A percentile compares a stretch with the other conserved stretches of the same genome.
These are phyloP conservation scores for Neolamprologus sp. DNA, from an alignment of 2,113 vertebrate genomes.

Conservation along the genomic window DNA sequence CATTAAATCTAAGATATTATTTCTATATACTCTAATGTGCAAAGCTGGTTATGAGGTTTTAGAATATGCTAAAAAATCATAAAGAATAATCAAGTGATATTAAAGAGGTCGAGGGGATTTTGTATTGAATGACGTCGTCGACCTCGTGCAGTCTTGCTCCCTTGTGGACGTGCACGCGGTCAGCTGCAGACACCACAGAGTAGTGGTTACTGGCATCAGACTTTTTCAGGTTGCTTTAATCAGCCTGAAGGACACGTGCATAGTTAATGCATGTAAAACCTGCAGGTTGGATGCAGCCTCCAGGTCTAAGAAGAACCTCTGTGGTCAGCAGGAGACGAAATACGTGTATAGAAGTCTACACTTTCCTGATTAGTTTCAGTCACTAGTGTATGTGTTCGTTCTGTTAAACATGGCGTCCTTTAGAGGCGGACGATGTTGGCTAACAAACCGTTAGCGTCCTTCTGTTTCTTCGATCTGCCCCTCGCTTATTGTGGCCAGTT, in stretches of 20 bases:
- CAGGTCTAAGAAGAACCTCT: neutral
- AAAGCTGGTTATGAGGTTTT: neutral
- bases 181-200: neutral
- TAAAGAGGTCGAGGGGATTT: neutral
- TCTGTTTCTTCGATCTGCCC: rapidly evolving
- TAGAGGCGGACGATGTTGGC: neutral
- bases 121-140: neutral
- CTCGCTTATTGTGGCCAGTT: neutral
- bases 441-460: neutral
- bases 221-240: neutral
- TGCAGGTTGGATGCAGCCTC: neutral
- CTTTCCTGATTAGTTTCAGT: neutral
- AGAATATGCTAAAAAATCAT: neutral
- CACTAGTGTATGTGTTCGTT: rapidly evolving
- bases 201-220: rapidly evolving
- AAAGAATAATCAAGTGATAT: neutral
- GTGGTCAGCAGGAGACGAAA: neutral
- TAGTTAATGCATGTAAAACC: neutral
- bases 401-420: neutral
- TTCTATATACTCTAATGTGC: neutral
- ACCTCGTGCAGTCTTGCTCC: neutral
- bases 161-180: neutral
- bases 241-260: neutral
- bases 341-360: neutral
- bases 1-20: neutral